Percentiles rank a stretch among this genome's conserved stretches.
These are phyloP conservation scores for Augochlorella aurata DNA, from an alignment of 2,888 invertebrate genomes.

Conservation along the genomic window DNA sequence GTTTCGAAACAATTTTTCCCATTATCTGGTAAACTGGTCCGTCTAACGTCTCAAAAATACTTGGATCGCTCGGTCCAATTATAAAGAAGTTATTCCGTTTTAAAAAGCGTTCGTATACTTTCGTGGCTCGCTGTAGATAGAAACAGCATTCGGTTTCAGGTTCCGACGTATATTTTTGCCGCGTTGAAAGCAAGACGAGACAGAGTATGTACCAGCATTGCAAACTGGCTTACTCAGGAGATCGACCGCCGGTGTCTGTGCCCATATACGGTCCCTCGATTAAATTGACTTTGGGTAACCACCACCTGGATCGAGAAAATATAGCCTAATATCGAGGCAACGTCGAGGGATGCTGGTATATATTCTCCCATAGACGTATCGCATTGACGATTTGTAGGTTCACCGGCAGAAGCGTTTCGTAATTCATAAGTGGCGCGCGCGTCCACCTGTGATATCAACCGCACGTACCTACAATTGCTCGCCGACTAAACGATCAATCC, in stretches of 20 bases:
- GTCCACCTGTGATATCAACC: background rate
- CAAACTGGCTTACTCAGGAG: constrained; percentile 55
- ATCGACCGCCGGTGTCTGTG: constrained; percentile 51
- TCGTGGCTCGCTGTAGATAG: background rate
- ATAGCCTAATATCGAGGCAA: constrained; percentile 66
- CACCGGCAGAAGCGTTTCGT: constrained; percentile 42
- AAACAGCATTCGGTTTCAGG: constrained; percentile 15
- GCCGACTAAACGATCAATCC: background rate
- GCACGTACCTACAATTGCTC: background rate
- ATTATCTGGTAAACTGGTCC: no score
- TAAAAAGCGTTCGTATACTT: no score
- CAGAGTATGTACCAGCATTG: constrained; percentile 20
- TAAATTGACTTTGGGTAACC: constrained; percentile 69
- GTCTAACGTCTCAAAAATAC: no score
- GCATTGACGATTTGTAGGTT: constrained; percentile 54
- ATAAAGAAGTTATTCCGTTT: no score
- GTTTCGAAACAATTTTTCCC: no score
- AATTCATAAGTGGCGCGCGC: constrained; percentile 50
- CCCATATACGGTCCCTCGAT: constrained; percentile 59
- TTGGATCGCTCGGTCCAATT: no score
- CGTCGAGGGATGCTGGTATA: constrained; percentile 50
- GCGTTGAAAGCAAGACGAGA: constrained; percentile 35
- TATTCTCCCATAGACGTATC: constrained; percentile 50
- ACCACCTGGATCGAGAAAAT: constrained; percentile 66
- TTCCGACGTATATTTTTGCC: constrained; percentile 11